A percentile compares a stretch with the other conserved stretches of the same genome.
phyloP scores from a whole-genome alignment of 2,888 invertebrate genomes.

The Caenorhabditis parvicauda region DNA sequence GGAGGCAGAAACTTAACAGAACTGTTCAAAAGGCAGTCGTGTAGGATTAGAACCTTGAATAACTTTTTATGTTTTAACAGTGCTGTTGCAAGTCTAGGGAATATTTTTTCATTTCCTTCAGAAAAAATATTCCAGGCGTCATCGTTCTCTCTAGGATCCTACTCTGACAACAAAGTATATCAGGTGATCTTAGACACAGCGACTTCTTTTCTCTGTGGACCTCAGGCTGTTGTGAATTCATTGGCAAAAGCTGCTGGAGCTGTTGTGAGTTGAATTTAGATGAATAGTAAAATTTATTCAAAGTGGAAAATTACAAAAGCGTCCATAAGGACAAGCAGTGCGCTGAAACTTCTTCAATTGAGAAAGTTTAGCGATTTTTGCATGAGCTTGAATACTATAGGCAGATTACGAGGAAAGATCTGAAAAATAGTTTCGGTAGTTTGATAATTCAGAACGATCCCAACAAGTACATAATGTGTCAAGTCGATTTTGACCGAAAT shows the following conservation, averaged over 20 bases:
- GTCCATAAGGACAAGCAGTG: too few species aligned
- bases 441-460: too few species aligned
- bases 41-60: constrained; percentile 14
- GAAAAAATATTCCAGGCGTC: constrained; percentile 12
- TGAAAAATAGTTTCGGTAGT: too few species aligned
- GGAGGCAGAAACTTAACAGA: constrained; percentile 11
- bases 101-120: too few species aligned
- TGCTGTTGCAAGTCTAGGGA: too few species aligned
- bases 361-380: background rate
- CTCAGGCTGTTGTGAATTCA: constrained; percentile 18
- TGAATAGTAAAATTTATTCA: background rate
- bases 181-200: constrained; percentile 39
- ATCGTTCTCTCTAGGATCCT: constrained; percentile 19
- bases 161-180: constrained; percentile 12
- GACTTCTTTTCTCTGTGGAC: constrained; percentile 32
- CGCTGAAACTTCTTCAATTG: background rate
- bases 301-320: background rate
- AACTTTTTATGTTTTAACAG: too few species aligned
- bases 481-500: too few species aligned
- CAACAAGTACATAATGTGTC: too few species aligned
- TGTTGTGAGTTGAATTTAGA: constrained; percentile 9
- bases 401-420: too few species aligned
- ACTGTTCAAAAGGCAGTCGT: background rate
- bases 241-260: constrained; percentile 36
- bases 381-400: too few species aligned